phyloP scores from a whole-genome alignment of 2,797 vertebrate genomes.

The Sarcoramphus papa region DNA sequence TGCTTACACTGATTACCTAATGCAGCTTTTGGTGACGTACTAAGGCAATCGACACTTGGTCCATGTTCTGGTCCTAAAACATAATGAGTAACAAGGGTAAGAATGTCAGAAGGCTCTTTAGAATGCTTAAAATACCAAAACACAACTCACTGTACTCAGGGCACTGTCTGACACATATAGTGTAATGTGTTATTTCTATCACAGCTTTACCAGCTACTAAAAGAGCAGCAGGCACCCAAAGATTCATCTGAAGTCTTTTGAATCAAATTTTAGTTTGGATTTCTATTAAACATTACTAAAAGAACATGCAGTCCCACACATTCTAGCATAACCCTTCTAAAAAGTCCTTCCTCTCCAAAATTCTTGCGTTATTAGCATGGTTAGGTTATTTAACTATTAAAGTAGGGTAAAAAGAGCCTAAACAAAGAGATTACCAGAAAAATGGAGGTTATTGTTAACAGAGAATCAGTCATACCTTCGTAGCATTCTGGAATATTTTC shows the following conservation, averaged over 20 bases:
- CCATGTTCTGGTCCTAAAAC: slow-evolving; percentile 75
- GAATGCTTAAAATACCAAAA: not conserved
- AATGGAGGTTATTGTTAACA: not conserved
- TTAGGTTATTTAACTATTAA: not conserved
- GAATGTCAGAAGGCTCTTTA: not conserved
- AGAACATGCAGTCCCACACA: not conserved
- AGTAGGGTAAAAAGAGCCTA: not conserved
- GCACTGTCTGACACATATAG: not conserved
- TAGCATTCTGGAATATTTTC: slow-evolving; percentile 22
- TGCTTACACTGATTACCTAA: slow-evolving; percentile 73
- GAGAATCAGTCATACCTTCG: slow-evolving; percentile 41
- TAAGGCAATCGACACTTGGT: slow-evolving; percentile 85
- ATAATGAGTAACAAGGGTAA: not conserved
- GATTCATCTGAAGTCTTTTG: not conserved
- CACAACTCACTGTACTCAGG: not conserved
- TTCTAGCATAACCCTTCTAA: not conserved
- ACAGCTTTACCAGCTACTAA: not conserved
- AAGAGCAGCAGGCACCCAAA: not conserved
- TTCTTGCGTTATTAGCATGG: not conserved
- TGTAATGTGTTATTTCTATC: not conserved
- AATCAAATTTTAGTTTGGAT: not conserved
- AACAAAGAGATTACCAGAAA: not conserved
- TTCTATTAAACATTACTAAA: not conserved
- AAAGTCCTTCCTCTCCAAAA: not conserved
- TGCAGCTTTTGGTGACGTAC: slow-evolving; percentile 80